phyloP scores from a whole-genome alignment of 2,797 vertebrate genomes.

The Muraenolepis orangiensis region DNA sequence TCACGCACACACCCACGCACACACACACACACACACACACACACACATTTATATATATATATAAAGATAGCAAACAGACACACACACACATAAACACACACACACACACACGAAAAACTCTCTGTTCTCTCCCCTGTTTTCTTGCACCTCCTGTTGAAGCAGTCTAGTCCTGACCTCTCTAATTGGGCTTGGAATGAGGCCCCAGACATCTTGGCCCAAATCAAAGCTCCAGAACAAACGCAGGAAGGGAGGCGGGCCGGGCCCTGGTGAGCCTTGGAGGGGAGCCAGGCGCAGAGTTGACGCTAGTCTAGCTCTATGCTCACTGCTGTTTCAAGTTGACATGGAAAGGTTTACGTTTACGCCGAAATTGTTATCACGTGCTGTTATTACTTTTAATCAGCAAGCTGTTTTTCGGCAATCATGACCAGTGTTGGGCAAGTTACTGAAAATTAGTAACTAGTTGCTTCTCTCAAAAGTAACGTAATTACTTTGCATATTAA shows the following conservation, averaged over 20 bases:
- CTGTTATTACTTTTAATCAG: conserved; percentile 5
- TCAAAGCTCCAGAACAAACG: conserved; percentile 81
- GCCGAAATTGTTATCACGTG: not conserved
- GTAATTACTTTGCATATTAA: too few species aligned
- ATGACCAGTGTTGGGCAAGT: too few species aligned
- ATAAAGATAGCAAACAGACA: too few species aligned
- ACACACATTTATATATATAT: conserved; percentile 4
- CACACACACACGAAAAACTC: conserved; percentile 36
- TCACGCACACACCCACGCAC: not conserved
- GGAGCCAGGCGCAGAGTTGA: conserved; percentile 62
- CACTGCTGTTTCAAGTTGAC: conserved; percentile 32
- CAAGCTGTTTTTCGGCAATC: too few species aligned
- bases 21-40: not conserved
- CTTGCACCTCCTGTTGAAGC: conserved; percentile 49
- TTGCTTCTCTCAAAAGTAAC: too few species aligned
- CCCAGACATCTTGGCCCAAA: conserved; percentile 79
- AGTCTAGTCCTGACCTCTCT: conserved; percentile 67
- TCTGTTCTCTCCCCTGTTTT: conserved; percentile 44
- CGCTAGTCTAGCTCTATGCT: conserved; percentile 42
- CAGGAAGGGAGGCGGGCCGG: conserved; percentile 76
- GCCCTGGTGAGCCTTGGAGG: conserved; percentile 69
- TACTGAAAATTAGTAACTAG: too few species aligned
- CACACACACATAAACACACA: not conserved
- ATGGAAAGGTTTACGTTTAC: conserved; percentile 11
- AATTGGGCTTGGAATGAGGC: conserved; percentile 64